A percentile compares a stretch with the other conserved stretches of the same genome.
phyloP scores from a whole-genome alignment of 2,888 invertebrate species.

The Tipula helvola region DNA sequence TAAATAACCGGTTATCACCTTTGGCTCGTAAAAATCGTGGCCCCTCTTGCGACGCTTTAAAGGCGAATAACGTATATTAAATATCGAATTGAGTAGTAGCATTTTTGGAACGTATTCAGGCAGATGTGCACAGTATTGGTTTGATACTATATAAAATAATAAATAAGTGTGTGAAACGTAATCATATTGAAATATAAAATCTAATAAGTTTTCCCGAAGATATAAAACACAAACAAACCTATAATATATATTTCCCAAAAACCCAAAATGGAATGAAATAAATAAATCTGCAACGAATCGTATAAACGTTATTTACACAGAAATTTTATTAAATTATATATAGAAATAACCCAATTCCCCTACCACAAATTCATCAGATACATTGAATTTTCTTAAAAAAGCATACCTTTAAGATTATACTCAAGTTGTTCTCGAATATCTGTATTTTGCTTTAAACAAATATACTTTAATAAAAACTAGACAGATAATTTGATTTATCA shows the following conservation, averaged over 20 bases:
- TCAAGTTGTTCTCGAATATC: not conserved
- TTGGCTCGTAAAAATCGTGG: too few species aligned
- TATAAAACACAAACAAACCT: not conserved
- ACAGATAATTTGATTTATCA: not conserved
- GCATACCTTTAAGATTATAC: not conserved
- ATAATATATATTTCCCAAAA: not conserved
- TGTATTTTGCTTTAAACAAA: not conserved
- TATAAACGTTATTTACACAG: not conserved
- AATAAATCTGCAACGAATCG: not conserved
- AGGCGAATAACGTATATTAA: too few species aligned
- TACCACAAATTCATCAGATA: not conserved
- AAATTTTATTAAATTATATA: not conserved
- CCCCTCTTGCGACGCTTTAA: too few species aligned
- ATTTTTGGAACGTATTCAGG: too few species aligned
- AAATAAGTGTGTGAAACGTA: not conserved
- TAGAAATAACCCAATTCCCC: not conserved
- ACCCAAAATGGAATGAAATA: not conserved
- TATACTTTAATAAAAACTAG: not conserved
- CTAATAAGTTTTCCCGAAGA: not conserved
- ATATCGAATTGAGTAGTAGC: too few species aligned
- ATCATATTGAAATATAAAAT: not conserved
- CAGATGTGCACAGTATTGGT: too few species aligned
- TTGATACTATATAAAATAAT: too few species aligned
- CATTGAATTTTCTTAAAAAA: not conserved
- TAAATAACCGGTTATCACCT: too few species aligned